phyloP scores from a whole-genome alignment of 2,888 invertebrate species.

The Phymatocera aterrima region DNA sequence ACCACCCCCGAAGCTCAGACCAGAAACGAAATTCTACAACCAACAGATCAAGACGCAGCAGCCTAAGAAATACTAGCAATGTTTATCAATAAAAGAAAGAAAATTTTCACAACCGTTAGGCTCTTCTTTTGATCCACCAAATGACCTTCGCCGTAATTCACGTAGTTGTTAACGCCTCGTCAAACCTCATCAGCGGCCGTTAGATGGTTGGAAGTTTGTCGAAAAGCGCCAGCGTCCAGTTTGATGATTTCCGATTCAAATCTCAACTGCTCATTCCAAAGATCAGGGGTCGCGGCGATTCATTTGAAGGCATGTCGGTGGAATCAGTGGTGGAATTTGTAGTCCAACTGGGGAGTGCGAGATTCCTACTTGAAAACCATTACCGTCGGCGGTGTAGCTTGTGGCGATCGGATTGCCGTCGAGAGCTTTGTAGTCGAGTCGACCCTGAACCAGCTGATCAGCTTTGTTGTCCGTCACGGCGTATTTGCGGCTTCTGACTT shows the following conservation, averaged over 20 bases:
- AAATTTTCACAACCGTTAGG: slow-evolving; percentile 6
- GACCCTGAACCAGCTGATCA: not conserved
- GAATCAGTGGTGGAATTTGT: not conserved
- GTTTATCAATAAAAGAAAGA: not conserved
- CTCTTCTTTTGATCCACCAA: not conserved
- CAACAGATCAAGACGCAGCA: slow-evolving; percentile 38
- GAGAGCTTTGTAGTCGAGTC: not conserved
- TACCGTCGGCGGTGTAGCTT: slow-evolving; percentile 16
- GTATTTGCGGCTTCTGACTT: not conserved
- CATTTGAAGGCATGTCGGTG: not conserved
- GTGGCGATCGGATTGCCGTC: not conserved
- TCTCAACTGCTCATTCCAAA: not conserved
- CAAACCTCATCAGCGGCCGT: no score
- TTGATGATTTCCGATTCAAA: not conserved
- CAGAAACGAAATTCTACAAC: slow-evolving; percentile 20
- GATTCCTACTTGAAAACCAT: slow-evolving; percentile 19
- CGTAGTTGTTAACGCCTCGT: not conserved
- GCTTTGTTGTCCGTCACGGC: not conserved
- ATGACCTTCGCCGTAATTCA: not conserved
- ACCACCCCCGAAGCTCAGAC: slow-evolving; percentile 33
- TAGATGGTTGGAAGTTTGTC: no score
- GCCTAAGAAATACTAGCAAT: slow-evolving; percentile 36
- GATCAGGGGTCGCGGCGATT: not conserved
- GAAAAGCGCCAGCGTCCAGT: not conserved
- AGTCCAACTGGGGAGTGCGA: slow-evolving; percentile 28